Base-by-base conservation (phyloP, 2,113 vertebrate species). In the Ibidorhyncha struthersii region DNA sequence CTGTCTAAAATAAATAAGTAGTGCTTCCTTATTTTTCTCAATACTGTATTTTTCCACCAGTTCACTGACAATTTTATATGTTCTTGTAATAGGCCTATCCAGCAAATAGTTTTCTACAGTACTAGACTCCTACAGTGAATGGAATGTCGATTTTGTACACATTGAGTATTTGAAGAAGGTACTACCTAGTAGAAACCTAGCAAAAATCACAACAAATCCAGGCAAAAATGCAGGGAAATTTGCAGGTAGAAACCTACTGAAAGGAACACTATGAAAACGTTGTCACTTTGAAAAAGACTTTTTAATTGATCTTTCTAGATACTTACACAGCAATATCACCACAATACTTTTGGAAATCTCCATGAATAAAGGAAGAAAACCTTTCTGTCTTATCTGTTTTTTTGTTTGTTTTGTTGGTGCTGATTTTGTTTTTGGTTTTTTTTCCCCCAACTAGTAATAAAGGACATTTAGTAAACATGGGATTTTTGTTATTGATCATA, bases 381-480 rank as follows among this genome's bases (percentile, higher is more conserved):
- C 2, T 69, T 53, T 77, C 41, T 55, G 6, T 16, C 12, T 3
- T 1, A 0, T 63, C 93, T 72, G 4, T 1, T 55, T 71, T 71
- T 50, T 50, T 50, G 49, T 50, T 50, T 25, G 7, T 25, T 23
- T 23, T 7, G 11, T 50, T 7, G 12, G 47, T 49, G 47, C 10
- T 49, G 21, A 10, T 10, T 49, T 8, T 56, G 38, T 40, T 14
- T 14, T 14, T 16, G 29, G 15, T 26, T 26, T 67, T 20, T 45
- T 22, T 41, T 14, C 6, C 8, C 12, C 9, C 20, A 36, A 18
- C 5, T 4, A 69, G 8, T 38, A 69, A 70, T 55, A 86, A 65
- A 55, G 2, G 1, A 30, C 56, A 23, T 70, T 84, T 56, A 4
- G 3, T 65, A 52, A 86, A 56, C 1, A 1, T 29, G 5, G 1